Evolutionary conservation across 2,113 vertebrate species (phyloP).

Genomic region (Paradoxurus hermaphroditus): DNA sequence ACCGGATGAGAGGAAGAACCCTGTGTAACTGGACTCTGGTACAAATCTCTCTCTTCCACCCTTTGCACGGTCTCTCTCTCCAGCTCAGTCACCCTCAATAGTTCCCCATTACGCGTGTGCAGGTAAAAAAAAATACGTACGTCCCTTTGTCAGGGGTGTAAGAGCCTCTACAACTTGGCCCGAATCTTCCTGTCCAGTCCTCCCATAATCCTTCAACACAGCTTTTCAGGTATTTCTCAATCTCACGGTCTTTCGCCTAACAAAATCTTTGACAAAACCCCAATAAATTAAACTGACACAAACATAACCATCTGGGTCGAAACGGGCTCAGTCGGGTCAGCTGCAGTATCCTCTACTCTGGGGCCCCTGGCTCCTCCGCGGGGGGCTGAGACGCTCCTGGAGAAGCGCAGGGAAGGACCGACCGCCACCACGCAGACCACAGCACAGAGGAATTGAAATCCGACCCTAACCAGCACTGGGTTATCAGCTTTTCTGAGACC

Average conservation of each 20-base stretch:
- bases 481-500: constrained; percentile 66
- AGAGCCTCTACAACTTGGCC: background rate
- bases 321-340: background rate
- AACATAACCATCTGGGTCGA: background rate
- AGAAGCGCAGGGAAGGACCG: background rate
- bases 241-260: background rate
- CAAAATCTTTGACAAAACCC: background rate
- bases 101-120: too few species aligned
- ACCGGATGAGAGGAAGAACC: rapidly evolving
- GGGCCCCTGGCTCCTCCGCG: background rate
- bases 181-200: background rate
- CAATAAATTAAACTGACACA: background rate
- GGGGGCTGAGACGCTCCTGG: background rate
- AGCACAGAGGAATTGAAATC: background rate
- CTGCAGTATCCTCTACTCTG: rapidly evolving
- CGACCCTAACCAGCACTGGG: background rate
- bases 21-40: background rate
- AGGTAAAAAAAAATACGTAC: background rate
- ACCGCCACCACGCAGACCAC: rapidly evolving
- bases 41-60: background rate
- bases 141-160: background rate
- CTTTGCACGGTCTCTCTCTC: background rate
- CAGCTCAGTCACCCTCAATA: background rate
- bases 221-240: background rate
- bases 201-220: background rate